Evolutionary conservation across 2,113 vertebrate species (phyloP).

Genomic region (Larimichthys polyactis): DNA sequence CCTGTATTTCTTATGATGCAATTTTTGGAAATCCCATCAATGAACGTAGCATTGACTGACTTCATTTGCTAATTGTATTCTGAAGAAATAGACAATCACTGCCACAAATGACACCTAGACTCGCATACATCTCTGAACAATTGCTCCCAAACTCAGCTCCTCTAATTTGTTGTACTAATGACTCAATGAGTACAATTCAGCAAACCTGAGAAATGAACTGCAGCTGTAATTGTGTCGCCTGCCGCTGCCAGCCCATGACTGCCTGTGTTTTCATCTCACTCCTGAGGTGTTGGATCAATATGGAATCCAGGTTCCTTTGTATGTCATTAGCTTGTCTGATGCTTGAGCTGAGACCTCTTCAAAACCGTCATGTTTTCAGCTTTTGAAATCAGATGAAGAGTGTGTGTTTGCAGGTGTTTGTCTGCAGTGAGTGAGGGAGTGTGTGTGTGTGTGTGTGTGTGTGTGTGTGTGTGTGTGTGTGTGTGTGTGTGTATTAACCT

Average conservation of each 20-base stretch:
- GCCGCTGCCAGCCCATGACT: conserved; percentile 38
- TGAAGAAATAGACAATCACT: conserved; percentile 34
- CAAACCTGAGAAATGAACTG: conserved; percentile 64
- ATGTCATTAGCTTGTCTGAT: conserved; percentile 72
- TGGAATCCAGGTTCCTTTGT: conserved; percentile 68
- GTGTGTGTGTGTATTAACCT: conserved; percentile 41
- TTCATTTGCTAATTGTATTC: conserved; percentile 23
- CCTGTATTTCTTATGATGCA: not conserved
- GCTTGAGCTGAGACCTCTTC: conserved; percentile 49
- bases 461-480: not conserved
- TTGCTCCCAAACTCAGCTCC: conserved; percentile 42
- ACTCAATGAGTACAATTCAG: conserved; percentile 47
- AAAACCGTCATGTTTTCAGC: conserved; percentile 41
- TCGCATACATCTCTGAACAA: conserved; percentile 32
- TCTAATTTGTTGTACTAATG: conserved; percentile 50
- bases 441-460: not conserved
- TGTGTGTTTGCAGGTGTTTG: conserved; percentile 36
- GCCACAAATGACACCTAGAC: conserved; percentile 29
- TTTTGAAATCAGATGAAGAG: conserved; percentile 43
- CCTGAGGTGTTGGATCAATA: conserved; percentile 77
- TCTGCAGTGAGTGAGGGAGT: conserved; percentile 6
- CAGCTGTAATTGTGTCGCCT: conserved; percentile 65
- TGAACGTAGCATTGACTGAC: not conserved
- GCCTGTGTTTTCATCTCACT: conserved; percentile 70
- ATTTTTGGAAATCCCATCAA: conserved; percentile 2